Evolutionary conservation across 2,797 vertebrate genomes (phyloP).

Genomic region (Aeoliscus strigatus): DNA sequence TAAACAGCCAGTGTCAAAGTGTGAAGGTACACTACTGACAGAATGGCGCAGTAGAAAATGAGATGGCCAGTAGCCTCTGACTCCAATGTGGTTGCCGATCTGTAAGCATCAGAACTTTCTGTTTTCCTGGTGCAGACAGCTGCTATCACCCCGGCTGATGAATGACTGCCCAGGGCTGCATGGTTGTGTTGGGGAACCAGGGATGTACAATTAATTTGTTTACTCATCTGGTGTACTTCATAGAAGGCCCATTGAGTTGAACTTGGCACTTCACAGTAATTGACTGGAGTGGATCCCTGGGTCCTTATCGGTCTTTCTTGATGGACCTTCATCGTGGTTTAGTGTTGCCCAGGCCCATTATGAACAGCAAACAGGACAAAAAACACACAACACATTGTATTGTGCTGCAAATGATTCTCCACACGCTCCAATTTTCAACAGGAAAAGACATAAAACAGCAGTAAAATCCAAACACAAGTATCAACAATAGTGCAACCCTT

Average conservation of each 20-base stretch:
- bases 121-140: constrained; percentile 63
- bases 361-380: constrained; percentile 49
- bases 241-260: constrained; percentile 67
- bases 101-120: constrained; percentile 52
- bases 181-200: constrained; percentile 59
- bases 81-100: constrained; percentile 45
- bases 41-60: constrained; percentile 13
- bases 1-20: too few species aligned
- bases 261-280: constrained; percentile 72
- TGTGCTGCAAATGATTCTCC: constrained; percentile 29
- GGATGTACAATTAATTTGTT: constrained; percentile 73
- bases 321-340: constrained; percentile 65
- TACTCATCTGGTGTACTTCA: constrained; percentile 69
- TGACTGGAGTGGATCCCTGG: constrained; percentile 69
- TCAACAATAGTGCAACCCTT: constrained; percentile 21
- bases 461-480: constrained; percentile 24
- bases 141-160: constrained; percentile 68
- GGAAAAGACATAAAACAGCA: constrained; percentile 9
- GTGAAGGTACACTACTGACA: constrained; percentile 13
- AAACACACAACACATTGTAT: constrained; percentile 25
- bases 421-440: constrained; percentile 19
- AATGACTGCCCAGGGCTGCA: constrained; percentile 59
- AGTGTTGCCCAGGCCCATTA: constrained; percentile 59
- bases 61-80: constrained; percentile 38
- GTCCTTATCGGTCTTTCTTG: constrained; percentile 64